Percentiles rank a stretch among this genome's conserved stretches.
Evolutionary conservation across 2,888 invertebrate genomes (phyloP).

Genomic region (Brachyptera putata): DNA sequence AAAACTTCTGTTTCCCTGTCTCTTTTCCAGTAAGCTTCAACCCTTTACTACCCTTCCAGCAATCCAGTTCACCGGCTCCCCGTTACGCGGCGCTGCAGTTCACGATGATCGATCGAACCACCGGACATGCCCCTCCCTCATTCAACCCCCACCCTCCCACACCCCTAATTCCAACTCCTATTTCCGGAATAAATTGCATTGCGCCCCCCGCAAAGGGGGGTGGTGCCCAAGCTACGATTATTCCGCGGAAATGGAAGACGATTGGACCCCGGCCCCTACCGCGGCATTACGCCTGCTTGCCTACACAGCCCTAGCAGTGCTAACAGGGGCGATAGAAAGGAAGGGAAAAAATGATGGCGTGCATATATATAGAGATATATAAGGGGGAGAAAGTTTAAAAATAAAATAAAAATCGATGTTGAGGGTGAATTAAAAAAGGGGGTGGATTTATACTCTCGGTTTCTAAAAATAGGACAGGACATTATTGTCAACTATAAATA

Average conservation of each 20-base stretch:
- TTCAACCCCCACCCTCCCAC: background rate
- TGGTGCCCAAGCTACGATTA: background rate
- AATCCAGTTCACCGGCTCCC: no score
- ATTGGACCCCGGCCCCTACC: conserved; percentile 6
- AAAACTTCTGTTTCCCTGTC: no score
- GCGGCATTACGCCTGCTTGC: conserved; percentile 8
- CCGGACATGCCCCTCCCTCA: conserved; percentile 1
- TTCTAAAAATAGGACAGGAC: no score
- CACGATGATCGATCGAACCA: background rate
- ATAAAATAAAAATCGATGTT: background rate
- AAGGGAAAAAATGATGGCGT: background rate
- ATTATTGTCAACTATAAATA: no score
- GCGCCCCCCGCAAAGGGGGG: background rate
- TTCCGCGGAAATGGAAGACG: conserved; percentile 1
- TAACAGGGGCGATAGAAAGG: background rate
- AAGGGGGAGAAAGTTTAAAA: background rate
- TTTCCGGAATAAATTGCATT: conserved; percentile 15
- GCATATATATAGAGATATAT: background rate
- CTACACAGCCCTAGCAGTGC: background rate
- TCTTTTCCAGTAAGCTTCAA: no score
- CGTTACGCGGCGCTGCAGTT: no score
- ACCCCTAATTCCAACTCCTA: background rate
- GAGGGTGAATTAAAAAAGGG: background rate
- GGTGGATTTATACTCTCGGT: no score
- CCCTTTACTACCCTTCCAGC: no score